Percentiles rank a stretch among this genome's conserved stretches.
These are phyloP conservation scores for Drosophila rufa DNA, from an alignment of 1,140 invertebrate genomes.

Conservation along the genomic window DNA sequence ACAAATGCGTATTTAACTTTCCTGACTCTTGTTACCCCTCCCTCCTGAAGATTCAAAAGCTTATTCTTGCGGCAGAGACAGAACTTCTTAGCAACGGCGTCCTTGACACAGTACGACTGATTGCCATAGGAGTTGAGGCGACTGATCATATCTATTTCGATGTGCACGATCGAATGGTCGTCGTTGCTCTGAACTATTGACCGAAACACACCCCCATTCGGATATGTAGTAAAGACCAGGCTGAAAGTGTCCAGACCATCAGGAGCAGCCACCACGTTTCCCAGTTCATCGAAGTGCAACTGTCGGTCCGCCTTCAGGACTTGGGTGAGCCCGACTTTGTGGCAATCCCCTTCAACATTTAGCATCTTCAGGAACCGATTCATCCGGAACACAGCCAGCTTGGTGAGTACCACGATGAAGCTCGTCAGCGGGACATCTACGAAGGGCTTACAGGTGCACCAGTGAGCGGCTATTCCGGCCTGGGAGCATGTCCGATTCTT, in stretches of 20 bases:
- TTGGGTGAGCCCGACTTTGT: background rate
- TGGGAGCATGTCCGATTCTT: slow-evolving; percentile 89
- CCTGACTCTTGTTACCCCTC: background rate
- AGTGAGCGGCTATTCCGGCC: slow-evolving; percentile 89
- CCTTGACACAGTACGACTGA: slow-evolving; percentile 1
- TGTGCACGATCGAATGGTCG: background rate
- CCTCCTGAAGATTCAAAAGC: background rate
- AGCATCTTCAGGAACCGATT: background rate
- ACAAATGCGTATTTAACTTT: background rate
- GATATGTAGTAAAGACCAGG: background rate
- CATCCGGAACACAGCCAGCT: slow-evolving; percentile 37
- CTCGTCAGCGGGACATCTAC: slow-evolving; percentile 10
- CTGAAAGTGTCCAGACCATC: background rate
- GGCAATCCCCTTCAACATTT: background rate
- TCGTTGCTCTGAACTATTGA: background rate
- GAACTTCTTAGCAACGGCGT: background rate
- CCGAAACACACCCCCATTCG: background rate
- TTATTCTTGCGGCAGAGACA: background rate
- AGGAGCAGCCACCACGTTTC: background rate
- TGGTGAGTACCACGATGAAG: slow-evolving; percentile 77
- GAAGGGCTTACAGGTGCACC: slow-evolving; percentile 90
- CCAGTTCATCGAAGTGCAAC: background rate
- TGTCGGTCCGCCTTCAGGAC: background rate
- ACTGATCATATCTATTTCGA: slow-evolving; percentile 7
- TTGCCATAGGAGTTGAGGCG: background rate